These are phyloP conservation scores for Netelia inedita DNA, from an alignment of 2,888 invertebrate genomes.

Conservation along the genomic window DNA sequence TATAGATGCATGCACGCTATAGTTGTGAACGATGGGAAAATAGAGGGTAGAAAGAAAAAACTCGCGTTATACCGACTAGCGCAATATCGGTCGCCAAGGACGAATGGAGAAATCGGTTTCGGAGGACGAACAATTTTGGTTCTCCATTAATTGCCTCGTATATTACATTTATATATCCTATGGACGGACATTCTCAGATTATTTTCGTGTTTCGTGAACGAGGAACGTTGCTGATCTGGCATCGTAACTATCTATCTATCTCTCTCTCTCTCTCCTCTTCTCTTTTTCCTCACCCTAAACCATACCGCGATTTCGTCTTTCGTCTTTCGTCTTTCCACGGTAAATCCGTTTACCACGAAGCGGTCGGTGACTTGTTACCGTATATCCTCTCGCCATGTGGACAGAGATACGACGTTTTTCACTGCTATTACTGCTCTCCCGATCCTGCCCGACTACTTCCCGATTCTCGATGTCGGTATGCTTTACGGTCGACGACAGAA, in stretches of 20 bases:
- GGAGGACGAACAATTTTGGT: slow-evolving; percentile 67
- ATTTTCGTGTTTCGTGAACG: slow-evolving; percentile 65
- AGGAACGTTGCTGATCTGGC: slow-evolving; percentile 62
- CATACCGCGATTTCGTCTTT: slow-evolving; percentile 53
- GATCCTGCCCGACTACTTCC: slow-evolving; percentile 25
- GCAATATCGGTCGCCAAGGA: slow-evolving; percentile 31
- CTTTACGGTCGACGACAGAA: slow-evolving; percentile 16
- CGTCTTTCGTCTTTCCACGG: slow-evolving; percentile 60
- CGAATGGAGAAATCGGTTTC: slow-evolving; percentile 50
- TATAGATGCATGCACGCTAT: slow-evolving; percentile 40
- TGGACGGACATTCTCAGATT: slow-evolving; percentile 60
- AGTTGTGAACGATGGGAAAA: slow-evolving; percentile 42
- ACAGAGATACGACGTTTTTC: slow-evolving; percentile 60
- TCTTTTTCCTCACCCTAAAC: slow-evolving; percentile 22
- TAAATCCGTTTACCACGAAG: slow-evolving; percentile 71
- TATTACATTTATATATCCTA: slow-evolving; percentile 72
- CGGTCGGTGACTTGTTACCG: slow-evolving; percentile 55
- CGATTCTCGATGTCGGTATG: slow-evolving; percentile 36
- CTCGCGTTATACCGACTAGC: slow-evolving; percentile 18
- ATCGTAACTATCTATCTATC: slow-evolving; percentile 61
- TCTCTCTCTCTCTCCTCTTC: slow-evolving; percentile 12
- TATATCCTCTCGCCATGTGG: slow-evolving; percentile 15
- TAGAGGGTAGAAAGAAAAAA: slow-evolving; percentile 8
- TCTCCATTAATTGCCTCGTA: slow-evolving; percentile 72
- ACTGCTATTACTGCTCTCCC: slow-evolving; percentile 36